Evolutionary conservation across 1,140 invertebrate genomes (phyloP).

Genomic region (Trachymyrmex cornetzi): DNA sequence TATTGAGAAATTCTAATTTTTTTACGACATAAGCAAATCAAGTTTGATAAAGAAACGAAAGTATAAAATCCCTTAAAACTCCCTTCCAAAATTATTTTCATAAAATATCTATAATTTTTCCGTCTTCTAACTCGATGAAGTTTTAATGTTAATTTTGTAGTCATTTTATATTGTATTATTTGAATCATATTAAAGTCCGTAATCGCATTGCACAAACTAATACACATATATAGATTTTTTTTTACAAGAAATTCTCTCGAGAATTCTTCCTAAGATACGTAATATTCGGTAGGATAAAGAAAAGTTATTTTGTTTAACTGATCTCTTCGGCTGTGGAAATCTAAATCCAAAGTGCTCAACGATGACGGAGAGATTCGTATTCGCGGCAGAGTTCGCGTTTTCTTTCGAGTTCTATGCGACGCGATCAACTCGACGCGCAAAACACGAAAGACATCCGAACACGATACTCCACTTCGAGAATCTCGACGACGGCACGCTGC

Average conservation of each 20-base stretch:
- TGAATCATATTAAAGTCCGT: neutral
- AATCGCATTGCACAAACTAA: neutral
- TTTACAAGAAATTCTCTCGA: neutral
- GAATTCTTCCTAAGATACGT: neutral
- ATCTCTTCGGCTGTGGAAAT: neutral
- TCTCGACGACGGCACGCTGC: slow-evolving; percentile 59
- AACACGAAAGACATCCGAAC: slow-evolving; percentile 69
- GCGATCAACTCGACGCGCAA: slow-evolving; percentile 35
- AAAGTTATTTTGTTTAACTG: slow-evolving; percentile 28
- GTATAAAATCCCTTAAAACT: neutral
- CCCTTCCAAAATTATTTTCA: neutral
- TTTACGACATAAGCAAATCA: neutral
- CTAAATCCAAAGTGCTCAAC: slow-evolving; percentile 31
- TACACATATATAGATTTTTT: neutral
- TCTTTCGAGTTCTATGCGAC: slow-evolving; percentile 36
- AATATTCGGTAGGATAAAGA: neutral
- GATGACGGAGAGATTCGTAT: slow-evolving; percentile 27
- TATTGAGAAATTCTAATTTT: neutral
- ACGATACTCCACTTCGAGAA: slow-evolving; percentile 79
- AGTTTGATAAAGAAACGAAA: neutral
- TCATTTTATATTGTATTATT: neutral
- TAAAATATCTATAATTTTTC: slow-evolving; percentile 12
- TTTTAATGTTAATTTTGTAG: neutral
- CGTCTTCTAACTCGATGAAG: neutral
- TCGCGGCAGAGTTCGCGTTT: slow-evolving; percentile 40